Percentiles rank a stretch among this genome's conserved stretches.
phyloP scores from a whole-genome alignment of 2,888 invertebrate species.

The Nomada fucata region DNA sequence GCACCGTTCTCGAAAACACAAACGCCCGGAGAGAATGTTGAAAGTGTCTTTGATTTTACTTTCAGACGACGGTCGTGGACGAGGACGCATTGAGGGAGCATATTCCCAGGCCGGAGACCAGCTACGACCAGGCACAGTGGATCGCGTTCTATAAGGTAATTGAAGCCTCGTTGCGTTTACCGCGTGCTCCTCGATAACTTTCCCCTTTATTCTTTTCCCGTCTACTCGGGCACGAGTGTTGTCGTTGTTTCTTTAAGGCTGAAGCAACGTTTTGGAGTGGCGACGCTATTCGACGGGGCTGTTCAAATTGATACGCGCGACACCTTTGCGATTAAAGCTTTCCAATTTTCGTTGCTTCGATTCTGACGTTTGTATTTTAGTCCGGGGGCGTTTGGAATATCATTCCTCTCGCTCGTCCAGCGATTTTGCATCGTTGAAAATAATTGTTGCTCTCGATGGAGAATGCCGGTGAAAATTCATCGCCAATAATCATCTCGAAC shows the following conservation, averaged over 20 bases:
- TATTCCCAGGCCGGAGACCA: constrained; percentile 86
- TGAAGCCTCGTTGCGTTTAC: constrained; percentile 35
- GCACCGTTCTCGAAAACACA: constrained; percentile 1
- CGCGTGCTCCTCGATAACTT: not conserved
- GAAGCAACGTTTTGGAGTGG: not conserved
- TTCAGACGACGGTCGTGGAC: constrained; percentile 85
- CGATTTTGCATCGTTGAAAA: too few species aligned
- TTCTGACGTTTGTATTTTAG: too few species aligned
- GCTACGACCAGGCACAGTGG: constrained; percentile 90
- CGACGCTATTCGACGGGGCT: not conserved
- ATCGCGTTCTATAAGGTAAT: constrained; percentile 90
- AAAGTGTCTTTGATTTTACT: constrained; percentile 63
- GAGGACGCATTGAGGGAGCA: constrained; percentile 84
- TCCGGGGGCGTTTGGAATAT: too few species aligned
- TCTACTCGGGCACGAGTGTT: not conserved
- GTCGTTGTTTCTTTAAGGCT: not conserved
- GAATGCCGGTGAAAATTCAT: too few species aligned
- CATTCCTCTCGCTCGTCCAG: too few species aligned
- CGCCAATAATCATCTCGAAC: too few species aligned
- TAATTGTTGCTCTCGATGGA: too few species aligned
- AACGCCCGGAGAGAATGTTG: not conserved
- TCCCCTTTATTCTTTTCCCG: not conserved
- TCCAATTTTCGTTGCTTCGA: too few species aligned
- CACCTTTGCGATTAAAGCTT: too few species aligned
- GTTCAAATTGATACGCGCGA: not conserved